phyloP scores from a whole-genome alignment of 2,888 invertebrate genomes.

The Salticus scenicus region DNA sequence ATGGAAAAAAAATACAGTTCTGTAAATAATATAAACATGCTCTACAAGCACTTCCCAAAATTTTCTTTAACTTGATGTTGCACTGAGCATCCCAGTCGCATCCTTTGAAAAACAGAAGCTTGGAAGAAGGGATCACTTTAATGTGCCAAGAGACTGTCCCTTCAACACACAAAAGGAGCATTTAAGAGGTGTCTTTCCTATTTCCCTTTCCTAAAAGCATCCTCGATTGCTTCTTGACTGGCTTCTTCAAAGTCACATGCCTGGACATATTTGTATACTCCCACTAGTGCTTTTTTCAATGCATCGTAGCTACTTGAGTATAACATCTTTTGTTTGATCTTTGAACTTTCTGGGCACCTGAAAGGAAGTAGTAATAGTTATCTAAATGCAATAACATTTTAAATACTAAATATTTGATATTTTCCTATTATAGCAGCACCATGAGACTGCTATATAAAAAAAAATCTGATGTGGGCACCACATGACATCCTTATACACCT shows the following conservation, averaged over 20 bases:
- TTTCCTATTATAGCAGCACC: too few relatives aligned
- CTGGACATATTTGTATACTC: conserved; percentile 96
- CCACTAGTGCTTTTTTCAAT: conserved; percentile 96
- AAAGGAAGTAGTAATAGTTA: conserved; percentile 57
- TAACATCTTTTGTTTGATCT: conserved; percentile 88
- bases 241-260: conserved; percentile 76
- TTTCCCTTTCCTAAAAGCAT: conserved; percentile 72
- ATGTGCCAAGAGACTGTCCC: conserved; percentile 60
- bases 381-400: not conserved
- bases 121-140: conserved; percentile 69
- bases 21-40: conserved; percentile 67
- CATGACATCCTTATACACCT: too few relatives aligned
- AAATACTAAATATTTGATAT: not conserved
- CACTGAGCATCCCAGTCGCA: conserved; percentile 68
- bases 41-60: conserved; percentile 70
- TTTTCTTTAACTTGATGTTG: conserved; percentile 58
- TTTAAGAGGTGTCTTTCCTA: conserved; percentile 28
- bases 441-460: too few relatives aligned
- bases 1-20: conserved; percentile 67
- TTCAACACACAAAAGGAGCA: conserved; percentile 54
- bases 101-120: conserved; percentile 67
- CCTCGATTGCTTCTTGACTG: conserved; percentile 73
- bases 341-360: conserved; percentile 95
- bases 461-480: too few relatives aligned
- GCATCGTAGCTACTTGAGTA: conserved; percentile 97